A percentile compares a stretch with the other conserved stretches of the same genome.
Conservation (phyloP, 2,888 invertebrate genomes). For the Drosophila paranaensis region DNA sequence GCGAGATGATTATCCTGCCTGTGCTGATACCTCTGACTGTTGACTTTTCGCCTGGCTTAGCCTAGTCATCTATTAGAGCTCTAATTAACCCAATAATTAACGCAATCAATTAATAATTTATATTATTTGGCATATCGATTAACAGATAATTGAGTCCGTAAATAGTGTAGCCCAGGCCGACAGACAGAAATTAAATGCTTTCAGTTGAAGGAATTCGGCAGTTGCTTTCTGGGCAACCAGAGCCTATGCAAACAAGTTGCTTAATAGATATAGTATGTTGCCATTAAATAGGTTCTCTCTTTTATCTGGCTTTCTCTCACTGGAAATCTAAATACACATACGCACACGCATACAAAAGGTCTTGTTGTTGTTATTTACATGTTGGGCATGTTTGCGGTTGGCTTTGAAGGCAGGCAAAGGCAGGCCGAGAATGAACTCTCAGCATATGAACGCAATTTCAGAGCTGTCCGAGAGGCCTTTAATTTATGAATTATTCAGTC, state of each 20-base stretch:
- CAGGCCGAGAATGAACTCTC: slow-evolving; percentile 13
- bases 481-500: slow-evolving; percentile 72
- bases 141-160: neutral
- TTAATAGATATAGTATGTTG: slow-evolving; percentile 19
- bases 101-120: neutral
- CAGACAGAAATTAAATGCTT: neutral
- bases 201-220: neutral
- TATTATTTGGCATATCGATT: neutral
- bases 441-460: slow-evolving; percentile 17
- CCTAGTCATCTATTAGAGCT: neutral
- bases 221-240: too few species aligned
- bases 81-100: neutral
- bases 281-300: slow-evolving; percentile 6
- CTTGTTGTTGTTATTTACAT: slow-evolving; percentile 55
- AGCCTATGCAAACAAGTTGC: slow-evolving; percentile 4
- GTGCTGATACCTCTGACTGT: neutral
- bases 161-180: neutral
- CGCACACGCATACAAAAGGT: slow-evolving; percentile 3
- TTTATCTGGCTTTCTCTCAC: slow-evolving; percentile 1
- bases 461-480: slow-evolving; percentile 37
- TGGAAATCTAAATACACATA: slow-evolving; percentile 3
- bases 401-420: slow-evolving; percentile 40
- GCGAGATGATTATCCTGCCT: neutral
- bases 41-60: neutral
- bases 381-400: slow-evolving; percentile 61